These are phyloP conservation scores for Plecotus auritus DNA, from an alignment of 2,113 vertebrate genomes.

Conservation along the genomic window DNA sequence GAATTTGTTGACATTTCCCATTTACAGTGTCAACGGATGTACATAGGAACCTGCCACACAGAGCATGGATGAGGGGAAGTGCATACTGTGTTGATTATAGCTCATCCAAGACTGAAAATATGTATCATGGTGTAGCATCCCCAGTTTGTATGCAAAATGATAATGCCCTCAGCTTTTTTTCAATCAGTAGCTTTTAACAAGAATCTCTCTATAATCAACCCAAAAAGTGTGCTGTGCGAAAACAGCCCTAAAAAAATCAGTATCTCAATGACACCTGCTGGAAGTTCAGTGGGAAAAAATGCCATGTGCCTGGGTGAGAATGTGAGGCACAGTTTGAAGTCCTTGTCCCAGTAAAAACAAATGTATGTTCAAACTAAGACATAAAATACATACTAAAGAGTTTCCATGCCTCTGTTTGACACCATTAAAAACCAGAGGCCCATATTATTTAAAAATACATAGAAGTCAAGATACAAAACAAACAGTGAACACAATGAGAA, in stretches of 20 bases:
- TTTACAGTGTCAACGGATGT: conserved; percentile 58
- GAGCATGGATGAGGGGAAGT: conserved; percentile 50
- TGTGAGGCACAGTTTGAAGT: neutral
- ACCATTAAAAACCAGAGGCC: neutral
- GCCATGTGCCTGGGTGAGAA: rapidly evolving
- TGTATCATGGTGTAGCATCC: conserved; percentile 37
- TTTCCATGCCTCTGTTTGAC: neutral
- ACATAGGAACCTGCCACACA: neutral
- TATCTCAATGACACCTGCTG: neutral
- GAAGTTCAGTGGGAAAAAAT: neutral
- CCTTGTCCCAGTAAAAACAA: neutral
- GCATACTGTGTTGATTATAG: conserved; percentile 64
- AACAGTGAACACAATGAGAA: neutral
- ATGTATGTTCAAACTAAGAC: neutral
- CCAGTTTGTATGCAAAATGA: neutral
- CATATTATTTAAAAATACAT: neutral
- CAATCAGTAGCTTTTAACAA: conserved; percentile 59
- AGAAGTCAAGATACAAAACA: neutral
- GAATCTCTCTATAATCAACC: conserved; percentile 50
- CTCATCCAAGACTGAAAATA: conserved; percentile 59
- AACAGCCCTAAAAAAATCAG: neutral
- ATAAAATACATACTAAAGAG: neutral
- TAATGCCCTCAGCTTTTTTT: neutral
- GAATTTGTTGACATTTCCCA: conserved; percentile 58
- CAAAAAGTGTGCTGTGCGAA: neutral